phyloP scores from a whole-genome alignment of 2,888 invertebrate species.

The Tribolium freemani region DNA sequence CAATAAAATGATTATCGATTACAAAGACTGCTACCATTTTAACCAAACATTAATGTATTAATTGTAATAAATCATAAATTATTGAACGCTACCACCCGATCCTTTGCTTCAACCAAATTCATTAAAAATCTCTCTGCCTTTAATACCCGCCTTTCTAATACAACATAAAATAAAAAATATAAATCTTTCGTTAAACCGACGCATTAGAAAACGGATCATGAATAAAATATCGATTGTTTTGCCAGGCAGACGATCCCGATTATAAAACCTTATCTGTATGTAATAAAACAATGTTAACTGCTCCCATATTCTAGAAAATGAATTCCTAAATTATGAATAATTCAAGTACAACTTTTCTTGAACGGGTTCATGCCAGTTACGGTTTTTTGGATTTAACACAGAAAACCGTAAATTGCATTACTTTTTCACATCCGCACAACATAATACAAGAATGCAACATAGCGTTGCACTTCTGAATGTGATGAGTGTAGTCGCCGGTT shows the following conservation, averaged over 20 bases:
- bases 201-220: too few relatives aligned
- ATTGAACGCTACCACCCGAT: too few relatives aligned
- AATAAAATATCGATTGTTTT: too few relatives aligned
- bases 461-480: background rate
- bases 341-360: background rate
- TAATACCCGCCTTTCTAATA: too few relatives aligned
- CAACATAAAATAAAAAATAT: too few relatives aligned
- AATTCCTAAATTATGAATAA: background rate
- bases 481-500: background rate
- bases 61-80: too few relatives aligned
- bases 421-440: conserved; percentile 5
- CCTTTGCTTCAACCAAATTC: too few relatives aligned
- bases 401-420: conserved; percentile 8
- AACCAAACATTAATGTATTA: too few relatives aligned
- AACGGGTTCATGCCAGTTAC: background rate
- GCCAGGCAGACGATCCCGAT: too few relatives aligned
- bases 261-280: background rate
- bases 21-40: background rate
- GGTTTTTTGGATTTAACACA: background rate
- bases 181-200: too few relatives aligned
- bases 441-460: background rate
- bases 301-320: background rate
- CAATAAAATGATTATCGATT: background rate
- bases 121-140: too few relatives aligned
- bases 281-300: background rate